phyloP scores from a whole-genome alignment of 2,888 invertebrate species.

The Chaitophorus viminalis region DNA sequence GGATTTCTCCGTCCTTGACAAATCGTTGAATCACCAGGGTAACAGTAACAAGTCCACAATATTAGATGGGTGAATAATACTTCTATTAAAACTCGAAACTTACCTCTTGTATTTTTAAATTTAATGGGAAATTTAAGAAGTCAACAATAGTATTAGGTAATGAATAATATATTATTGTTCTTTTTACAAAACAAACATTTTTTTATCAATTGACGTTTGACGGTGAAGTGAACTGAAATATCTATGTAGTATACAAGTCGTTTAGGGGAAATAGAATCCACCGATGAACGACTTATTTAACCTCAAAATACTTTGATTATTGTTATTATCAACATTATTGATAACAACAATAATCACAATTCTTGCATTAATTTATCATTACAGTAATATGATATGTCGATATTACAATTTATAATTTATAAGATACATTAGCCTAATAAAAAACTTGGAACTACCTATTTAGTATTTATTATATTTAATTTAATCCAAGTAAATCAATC shows the following conservation, averaged over 20 bases:
- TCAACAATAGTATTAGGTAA: background rate
- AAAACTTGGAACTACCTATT: background rate
- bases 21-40: conserved; percentile 38
- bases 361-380: background rate
- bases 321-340: background rate
- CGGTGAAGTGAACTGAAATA: background rate
- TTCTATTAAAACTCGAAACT: background rate
- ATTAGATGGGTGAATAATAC: background rate
- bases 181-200: background rate
- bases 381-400: too few species aligned
- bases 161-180: background rate
- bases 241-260: conserved; percentile 2
- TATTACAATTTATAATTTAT: background rate
- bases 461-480: background rate
- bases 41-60: conserved; percentile 31
- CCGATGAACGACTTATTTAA: conserved; percentile 45
- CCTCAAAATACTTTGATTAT: conserved; percentile 33
- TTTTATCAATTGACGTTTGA: background rate
- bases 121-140: background rate
- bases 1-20: conserved; percentile 58
- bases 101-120: background rate
- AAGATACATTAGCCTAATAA: background rate
- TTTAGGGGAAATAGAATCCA: conserved; percentile 17
- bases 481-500: background rate
- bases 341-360: conserved; percentile 9